Conservation (phyloP, 1,140 invertebrate species). For the Trichonephila clavata region DNA sequence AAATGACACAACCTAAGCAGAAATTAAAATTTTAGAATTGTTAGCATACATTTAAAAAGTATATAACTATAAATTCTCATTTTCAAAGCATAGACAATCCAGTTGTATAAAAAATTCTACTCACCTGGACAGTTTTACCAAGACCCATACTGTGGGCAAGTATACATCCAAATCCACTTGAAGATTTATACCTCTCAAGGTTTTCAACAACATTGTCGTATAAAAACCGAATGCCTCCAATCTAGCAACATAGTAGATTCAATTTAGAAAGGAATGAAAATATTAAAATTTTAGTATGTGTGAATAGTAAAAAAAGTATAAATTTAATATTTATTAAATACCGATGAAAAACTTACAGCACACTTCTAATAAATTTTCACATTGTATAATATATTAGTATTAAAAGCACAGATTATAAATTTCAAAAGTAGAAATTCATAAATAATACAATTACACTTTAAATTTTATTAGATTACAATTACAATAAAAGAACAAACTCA, state of each 20-base stretch:
- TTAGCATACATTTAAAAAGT: no score
- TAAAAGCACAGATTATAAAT: no score
- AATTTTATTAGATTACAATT: no score
- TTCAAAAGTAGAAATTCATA: no score
- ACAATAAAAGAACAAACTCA: conserved; percentile 76
- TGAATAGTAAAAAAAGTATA: background rate
- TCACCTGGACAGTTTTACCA: conserved; percentile 97
- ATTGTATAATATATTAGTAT: no score
- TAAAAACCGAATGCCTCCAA: conserved; percentile 96
- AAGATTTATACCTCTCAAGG: conserved; percentile 91
- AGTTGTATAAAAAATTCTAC: background rate
- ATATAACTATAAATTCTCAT: no score
- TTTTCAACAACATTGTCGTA: conserved; percentile 98
- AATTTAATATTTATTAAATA: background rate
- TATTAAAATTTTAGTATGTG: background rate
- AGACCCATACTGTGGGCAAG: conserved; percentile 99
- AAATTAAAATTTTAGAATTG: background rate
- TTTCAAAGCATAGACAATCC: background rate
- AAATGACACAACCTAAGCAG: conserved; percentile 90
- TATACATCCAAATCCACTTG: conserved; percentile 97
- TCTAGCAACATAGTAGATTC: conserved; percentile 82
- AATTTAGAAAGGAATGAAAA: background rate
- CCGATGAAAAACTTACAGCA: background rate
- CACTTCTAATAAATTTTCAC: background rate
- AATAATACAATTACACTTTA: no score